Evolutionary conservation across 2,888 invertebrate genomes (phyloP).

Genomic region (Blastobasis lacticolella): DNA sequence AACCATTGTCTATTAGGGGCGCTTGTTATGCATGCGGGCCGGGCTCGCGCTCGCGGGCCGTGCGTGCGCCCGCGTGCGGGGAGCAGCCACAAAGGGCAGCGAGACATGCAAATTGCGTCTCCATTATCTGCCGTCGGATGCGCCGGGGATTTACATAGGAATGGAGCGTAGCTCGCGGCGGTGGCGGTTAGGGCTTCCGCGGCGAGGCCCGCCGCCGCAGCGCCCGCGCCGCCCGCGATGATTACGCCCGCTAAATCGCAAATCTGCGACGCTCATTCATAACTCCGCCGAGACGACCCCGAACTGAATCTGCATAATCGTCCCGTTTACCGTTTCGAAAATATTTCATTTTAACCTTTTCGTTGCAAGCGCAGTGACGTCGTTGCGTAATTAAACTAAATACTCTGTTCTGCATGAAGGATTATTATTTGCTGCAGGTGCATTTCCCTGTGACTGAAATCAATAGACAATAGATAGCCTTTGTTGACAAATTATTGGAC

Average conservation of each 20-base stretch:
- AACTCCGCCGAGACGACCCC: conserved; percentile 48
- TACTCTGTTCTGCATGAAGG: no score
- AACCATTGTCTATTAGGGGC: conserved; percentile 39
- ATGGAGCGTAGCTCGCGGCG: conserved; percentile 42
- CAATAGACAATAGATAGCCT: no score
- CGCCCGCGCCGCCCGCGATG: conserved; percentile 12
- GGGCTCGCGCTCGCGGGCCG: conserved; percentile 30
- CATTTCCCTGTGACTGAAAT: no score
- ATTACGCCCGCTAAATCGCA: conserved; percentile 17
- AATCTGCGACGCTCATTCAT: conserved; percentile 58
- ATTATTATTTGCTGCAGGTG: no score
- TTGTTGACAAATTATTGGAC: no score
- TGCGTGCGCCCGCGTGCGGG: conserved; percentile 28
- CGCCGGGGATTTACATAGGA: conserved; percentile 65
- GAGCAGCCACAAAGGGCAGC: conserved; percentile 51
- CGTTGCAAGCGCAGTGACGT: conserved; percentile 1
- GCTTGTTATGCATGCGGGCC: conserved; percentile 42
- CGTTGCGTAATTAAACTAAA: no score
- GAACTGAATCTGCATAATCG: conserved; percentile 61
- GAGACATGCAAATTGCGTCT: conserved; percentile 61
- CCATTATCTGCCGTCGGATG: conserved; percentile 58
- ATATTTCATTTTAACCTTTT: conserved; percentile 37
- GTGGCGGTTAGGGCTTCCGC: conserved; percentile 51
- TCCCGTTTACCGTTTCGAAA: conserved; percentile 41
- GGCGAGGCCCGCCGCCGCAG: conserved; percentile 22